phyloP scores from a whole-genome alignment of 2,888 invertebrate species.

The Orthonychiurus folsomi region DNA sequence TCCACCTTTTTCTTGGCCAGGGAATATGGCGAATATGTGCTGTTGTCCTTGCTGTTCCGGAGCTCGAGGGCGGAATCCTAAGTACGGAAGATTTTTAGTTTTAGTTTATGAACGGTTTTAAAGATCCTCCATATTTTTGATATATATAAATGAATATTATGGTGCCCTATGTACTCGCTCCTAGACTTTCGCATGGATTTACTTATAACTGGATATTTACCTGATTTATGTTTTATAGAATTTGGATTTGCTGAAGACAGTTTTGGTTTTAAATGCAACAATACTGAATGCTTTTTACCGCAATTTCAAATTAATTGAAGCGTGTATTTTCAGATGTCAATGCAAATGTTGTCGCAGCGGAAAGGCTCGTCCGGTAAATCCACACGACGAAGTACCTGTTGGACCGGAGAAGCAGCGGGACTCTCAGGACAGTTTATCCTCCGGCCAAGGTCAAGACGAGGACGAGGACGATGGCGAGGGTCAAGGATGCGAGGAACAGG shows the following conservation, averaged over 20 bases:
- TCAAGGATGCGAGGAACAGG: neutral
- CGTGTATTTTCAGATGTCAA: neutral
- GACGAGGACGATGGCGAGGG: neutral
- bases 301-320: too few relatives aligned
- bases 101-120: neutral
- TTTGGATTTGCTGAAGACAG: too few relatives aligned
- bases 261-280: too few relatives aligned
- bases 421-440: too few relatives aligned
- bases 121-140: neutral
- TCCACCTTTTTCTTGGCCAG: conserved; percentile 24
- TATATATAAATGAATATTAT: too few relatives aligned
- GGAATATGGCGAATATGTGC: conserved; percentile 4
- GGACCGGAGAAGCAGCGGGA: conserved; percentile 17
- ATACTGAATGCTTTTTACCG: too few relatives aligned
- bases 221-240: too few relatives aligned
- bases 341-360: conserved; percentile 1
- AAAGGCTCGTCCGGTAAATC: conserved; percentile 4
- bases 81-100: neutral
- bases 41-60: conserved; percentile 4
- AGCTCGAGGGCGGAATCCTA: neutral
- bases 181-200: too few relatives aligned
- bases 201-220: too few relatives aligned
- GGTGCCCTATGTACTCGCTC: too few relatives aligned
- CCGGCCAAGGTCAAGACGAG: neutral
- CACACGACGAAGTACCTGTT: conserved; percentile 32